Evolutionary conservation across 2,888 invertebrate species (phyloP).

Genomic region (Heliconius charithonia): DNA sequence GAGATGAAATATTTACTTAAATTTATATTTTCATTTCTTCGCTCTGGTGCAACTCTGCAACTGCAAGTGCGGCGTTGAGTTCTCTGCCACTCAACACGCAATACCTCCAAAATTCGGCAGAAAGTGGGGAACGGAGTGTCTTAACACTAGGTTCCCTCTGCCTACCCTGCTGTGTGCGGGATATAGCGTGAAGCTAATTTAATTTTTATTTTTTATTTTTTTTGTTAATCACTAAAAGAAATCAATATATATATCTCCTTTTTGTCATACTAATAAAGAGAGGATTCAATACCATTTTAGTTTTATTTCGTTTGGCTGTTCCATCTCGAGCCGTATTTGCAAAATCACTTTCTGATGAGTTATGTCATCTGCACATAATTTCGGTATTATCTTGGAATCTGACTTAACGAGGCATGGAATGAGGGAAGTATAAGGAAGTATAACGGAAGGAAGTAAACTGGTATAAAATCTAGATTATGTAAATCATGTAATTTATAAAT

Average conservation of each 20-base stretch:
- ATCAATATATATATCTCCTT: background rate
- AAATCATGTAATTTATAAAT: no score
- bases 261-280: background rate
- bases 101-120: no score
- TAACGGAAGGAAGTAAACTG: background rate
- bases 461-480: background rate
- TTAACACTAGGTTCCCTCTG: no score
- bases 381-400: constrained; percentile 8
- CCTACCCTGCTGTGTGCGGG: no score
- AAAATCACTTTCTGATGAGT: constrained; percentile 17
- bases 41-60: no score
- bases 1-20: no score
- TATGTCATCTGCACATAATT: constrained; percentile 22
- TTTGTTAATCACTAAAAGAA: background rate
- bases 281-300: background rate
- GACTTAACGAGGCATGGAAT: background rate
- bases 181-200: no score
- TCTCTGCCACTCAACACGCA: no score
- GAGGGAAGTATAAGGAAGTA: background rate
- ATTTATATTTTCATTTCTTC: no score
- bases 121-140: no score
- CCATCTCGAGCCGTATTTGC: constrained; percentile 8
- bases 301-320: constrained; percentile 8
- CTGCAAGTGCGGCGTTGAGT: no score
- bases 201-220: no score